Evolutionary conservation across 2,888 invertebrate genomes (phyloP), one percentile per base, ranked within the genome.

Genomic region (Pachymerium ferrugineum): DNA sequence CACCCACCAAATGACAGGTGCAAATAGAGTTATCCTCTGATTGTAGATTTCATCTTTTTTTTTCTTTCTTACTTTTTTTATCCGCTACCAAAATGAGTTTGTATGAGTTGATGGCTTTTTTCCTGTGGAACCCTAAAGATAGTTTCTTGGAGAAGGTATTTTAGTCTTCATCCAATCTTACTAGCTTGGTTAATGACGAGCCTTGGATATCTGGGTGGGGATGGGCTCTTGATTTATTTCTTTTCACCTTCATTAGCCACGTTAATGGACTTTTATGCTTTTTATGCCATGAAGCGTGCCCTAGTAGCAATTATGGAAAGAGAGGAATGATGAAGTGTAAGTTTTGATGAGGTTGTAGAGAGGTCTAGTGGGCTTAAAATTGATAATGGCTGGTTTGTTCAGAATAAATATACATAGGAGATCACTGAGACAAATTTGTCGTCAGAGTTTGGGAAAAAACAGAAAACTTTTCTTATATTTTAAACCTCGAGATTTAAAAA

Each of bases 201-300:
- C 54, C 54, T 54, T 54, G 25, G 54, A 54, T 54, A 54, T 54
- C 25, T 25, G 54, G 54, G 25, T 25, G 19, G 54, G 54, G 54
- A 6, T 25, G 54, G 54, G 28, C 28, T 28, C 25, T 47, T 54
- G 54, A 54, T 54, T 54, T 54, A 54, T 54, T 54, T 54, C 54
- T 54, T 54, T 54, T 54, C 54, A 54, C 54, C 54, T 54, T 54
- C 54, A 54, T 54, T 54, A 54, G 54, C 54, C 12, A 54, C 54
- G 54, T 54, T 54, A 54, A 54, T 54, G 54, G 54, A 54, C 54
- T 54, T 54, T 54, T 54, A 38, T 38, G 38, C 38, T 38, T 16
- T 38, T 38, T 38, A 54, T 54, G 54, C 54, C 54, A 25, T 54
- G 54, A 54, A 54, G 54, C 54, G 54, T 54, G 54, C 54, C 54